phyloP scores from a whole-genome alignment of 2,797 vertebrate species.

The Sebastes trivittatus region DNA sequence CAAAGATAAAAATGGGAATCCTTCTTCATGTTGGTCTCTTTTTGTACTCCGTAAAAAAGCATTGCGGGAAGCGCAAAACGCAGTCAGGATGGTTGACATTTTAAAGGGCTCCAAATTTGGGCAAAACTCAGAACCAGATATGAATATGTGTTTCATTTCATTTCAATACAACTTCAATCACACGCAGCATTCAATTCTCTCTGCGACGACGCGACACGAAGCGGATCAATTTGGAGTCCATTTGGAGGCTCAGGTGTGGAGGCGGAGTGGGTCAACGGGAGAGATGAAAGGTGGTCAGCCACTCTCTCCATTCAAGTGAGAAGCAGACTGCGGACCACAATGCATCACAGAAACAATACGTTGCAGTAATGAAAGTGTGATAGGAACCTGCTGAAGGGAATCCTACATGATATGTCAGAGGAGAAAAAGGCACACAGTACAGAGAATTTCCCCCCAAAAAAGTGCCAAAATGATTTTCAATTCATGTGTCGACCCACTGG shows the following conservation, averaged over 20 bases:
- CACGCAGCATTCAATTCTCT: slow-evolving; percentile 51
- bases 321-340: slow-evolving; percentile 47
- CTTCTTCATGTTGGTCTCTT: neutral
- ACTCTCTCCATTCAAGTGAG: slow-evolving; percentile 56
- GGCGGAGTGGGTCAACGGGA: slow-evolving; percentile 48
- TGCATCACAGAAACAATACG: slow-evolving; percentile 76
- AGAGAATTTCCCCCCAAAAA: neutral
- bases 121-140: slow-evolving; percentile 29
- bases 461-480: slow-evolving; percentile 25
- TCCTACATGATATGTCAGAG: slow-evolving; percentile 57
- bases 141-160: slow-evolving; percentile 59
- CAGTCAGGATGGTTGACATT: neutral
- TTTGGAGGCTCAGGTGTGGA: slow-evolving; percentile 75
- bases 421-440: slow-evolving; percentile 21
- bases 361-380: slow-evolving; percentile 81
- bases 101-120: slow-evolving; percentile 9
- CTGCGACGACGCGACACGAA: slow-evolving; percentile 26
- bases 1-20: slow-evolving; percentile 7
- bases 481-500: neutral
- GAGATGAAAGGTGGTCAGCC: slow-evolving; percentile 72
- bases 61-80: neutral
- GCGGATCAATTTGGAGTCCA: slow-evolving; percentile 73
- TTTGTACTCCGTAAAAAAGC: neutral
- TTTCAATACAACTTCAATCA: slow-evolving; percentile 58
- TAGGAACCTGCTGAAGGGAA: slow-evolving; percentile 78